These are phyloP conservation scores for Nesospiza acunhae DNA, from an alignment of 2,113 vertebrate species.

Conservation along the genomic window DNA sequence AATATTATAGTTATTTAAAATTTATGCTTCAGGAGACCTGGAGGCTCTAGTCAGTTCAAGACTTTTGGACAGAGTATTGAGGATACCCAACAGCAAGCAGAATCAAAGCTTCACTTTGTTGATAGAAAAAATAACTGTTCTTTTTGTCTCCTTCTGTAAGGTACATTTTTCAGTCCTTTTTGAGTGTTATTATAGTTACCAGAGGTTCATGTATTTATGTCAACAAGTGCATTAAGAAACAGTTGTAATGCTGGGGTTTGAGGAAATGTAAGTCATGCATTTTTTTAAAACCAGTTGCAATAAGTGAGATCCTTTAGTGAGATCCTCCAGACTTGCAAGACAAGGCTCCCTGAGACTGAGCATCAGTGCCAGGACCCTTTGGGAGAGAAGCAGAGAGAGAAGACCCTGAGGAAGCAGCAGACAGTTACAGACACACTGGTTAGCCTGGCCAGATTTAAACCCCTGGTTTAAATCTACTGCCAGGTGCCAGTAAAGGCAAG, in stretches of 20 bases:
- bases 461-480: background rate
- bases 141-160: background rate
- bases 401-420: background rate
- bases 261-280: background rate
- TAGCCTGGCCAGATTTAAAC: background rate
- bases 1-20: background rate
- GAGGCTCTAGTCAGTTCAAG: background rate
- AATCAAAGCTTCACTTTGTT: background rate
- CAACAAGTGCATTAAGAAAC: background rate
- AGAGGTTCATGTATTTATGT: background rate
- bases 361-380: background rate
- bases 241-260: background rate
- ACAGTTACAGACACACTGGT: background rate
- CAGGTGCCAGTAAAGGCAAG: background rate
- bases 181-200: background rate
- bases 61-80: background rate
- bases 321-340: accelerated
- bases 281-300: background rate
- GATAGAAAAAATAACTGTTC: background rate
- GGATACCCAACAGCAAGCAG: background rate
- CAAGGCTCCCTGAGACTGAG: background rate
- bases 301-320: background rate
- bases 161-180: background rate
- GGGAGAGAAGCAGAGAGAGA: background rate
- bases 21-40: background rate